Conservation (phyloP, 2,113 vertebrate genomes). For the Himantopus leucocephalus region DNA sequence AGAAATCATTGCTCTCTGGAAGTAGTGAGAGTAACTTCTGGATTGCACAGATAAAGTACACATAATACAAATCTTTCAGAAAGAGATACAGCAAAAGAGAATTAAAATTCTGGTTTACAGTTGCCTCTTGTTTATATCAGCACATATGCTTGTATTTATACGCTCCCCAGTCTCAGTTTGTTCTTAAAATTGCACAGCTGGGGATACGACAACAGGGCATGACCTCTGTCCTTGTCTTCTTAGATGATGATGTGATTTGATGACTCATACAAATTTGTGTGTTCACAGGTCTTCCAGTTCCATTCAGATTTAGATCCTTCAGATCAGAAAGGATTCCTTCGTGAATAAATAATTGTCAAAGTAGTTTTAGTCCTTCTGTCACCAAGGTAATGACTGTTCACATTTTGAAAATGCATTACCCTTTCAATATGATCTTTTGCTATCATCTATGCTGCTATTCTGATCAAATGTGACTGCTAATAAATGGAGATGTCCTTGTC, state of each 20-base stretch:
- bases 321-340: background rate
- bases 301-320: background rate
- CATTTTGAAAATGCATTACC: background rate
- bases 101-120: background rate
- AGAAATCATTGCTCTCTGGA: background rate
- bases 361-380: background rate
- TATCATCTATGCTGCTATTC: background rate
- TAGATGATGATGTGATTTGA: background rate
- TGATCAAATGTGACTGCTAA: background rate
- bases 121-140: background rate
- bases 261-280: background rate
- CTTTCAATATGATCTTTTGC: background rate
- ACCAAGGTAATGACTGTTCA: background rate
- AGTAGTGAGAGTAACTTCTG: background rate
- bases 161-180: background rate
- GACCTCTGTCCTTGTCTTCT: background rate
- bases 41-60: background rate
- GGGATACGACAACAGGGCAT: background rate
- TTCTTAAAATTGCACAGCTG: background rate
- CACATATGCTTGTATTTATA: no score
- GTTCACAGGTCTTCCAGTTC: background rate
- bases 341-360: background rate
- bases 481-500: background rate
- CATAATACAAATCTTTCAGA: background rate
- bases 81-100: background rate